Base-by-base conservation (phyloP, 2,797 vertebrate species). In the Leptatherina wallacei region DNA sequence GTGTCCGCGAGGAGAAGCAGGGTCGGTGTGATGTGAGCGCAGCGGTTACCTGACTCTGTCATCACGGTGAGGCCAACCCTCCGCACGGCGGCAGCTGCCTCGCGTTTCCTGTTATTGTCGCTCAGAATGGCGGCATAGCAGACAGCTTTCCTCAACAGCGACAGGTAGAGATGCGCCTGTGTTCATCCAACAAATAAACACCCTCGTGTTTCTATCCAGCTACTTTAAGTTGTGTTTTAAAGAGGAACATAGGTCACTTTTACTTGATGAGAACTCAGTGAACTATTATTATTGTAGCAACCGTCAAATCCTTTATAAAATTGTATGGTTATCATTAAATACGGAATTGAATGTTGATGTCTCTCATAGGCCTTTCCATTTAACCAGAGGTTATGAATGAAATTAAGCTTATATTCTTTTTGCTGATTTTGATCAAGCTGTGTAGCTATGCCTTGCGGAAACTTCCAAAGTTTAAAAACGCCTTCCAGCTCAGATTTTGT, bases 31-130 rank as follows among this genome's bases (percentile, higher is more conserved):
- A 20, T 44, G 42, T 7, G 42, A 18, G 42, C 64, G 75, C 71
- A 70, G 29, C 16, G 82, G 88, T 91, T 93, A 92, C 91, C 92
- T 93, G 91, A 92, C 88, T 91, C 91, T 85, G 77, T 83, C 75
- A 61, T 76, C 66, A 63, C 73, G 2, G 75, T 13, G 82, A 80
- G 89, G 75, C 82, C 88, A 82, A 49, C 84, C 87, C 89, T 85
- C 84, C 81, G 35, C 51, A 58, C 81, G 14, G 30, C 81, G 10
- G 13, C 66, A 12, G 73, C 78, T 9, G 63, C 80, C 68, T 86
- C 80, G 65, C 36, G 89, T 83, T 90, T 89, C 89, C 90, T 90
- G 86, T 87, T 90, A 81, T 73, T 80, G 75, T 76, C 57, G 51
- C 55, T 29, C 16, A 4, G 36, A 63, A 11, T 57, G 58, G 32